phyloP scores from a whole-genome alignment of 2,797 vertebrate species.

The Podarcis siculus region DNA sequence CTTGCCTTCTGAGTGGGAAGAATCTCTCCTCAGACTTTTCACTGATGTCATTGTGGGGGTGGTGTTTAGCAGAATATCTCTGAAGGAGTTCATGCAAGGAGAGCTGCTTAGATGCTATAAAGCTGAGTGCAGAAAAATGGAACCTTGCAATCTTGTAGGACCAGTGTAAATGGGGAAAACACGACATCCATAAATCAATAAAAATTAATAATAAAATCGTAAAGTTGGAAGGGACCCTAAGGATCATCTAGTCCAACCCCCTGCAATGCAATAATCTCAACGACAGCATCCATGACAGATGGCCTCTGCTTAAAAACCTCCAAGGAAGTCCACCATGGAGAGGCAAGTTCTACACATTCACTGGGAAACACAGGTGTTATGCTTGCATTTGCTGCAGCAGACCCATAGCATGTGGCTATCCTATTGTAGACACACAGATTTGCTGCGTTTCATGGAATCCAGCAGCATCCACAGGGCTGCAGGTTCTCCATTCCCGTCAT shows the following conservation, averaged over 20 bases:
- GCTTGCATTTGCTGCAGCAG: background rate
- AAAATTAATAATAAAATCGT: background rate
- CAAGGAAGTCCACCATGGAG: background rate
- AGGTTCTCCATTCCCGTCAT: too few relatives aligned
- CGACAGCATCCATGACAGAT: too few relatives aligned
- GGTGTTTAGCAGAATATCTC: background rate
- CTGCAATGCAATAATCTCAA: too few relatives aligned
- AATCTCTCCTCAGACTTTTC: background rate
- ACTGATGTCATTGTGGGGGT: background rate
- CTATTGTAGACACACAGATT: background rate
- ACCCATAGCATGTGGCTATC: background rate
- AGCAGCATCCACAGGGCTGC: too few relatives aligned
- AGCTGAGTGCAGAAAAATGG: background rate
- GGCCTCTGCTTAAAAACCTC: background rate
- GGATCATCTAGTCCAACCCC: too few relatives aligned
- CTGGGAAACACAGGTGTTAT: background rate
- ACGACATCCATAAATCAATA: background rate
- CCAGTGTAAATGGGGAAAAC: background rate
- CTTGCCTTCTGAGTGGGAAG: background rate
- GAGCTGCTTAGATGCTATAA: background rate
- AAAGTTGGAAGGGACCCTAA: too few relatives aligned
- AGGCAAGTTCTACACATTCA: background rate
- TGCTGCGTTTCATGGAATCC: too few relatives aligned
- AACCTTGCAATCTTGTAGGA: background rate
- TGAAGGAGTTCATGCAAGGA: background rate